Base-by-base conservation (phyloP, 23 tunicate species). In the Oikopleura vanhoeffeni region DNA sequence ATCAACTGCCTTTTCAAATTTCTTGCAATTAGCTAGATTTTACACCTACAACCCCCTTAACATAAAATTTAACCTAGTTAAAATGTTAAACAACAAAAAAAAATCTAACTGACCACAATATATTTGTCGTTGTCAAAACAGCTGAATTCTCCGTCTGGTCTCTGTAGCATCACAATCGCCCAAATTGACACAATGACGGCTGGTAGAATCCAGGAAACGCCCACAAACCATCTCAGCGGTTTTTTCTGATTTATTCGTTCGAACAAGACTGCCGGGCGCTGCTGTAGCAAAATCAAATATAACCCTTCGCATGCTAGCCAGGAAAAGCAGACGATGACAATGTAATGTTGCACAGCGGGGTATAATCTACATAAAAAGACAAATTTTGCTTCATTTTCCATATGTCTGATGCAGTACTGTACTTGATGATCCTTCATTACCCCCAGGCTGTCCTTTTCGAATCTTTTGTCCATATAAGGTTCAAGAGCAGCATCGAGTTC, bases 261-360 rank as follows among this genome's bases (percentile, higher is more conserved):
- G 84, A 87, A 87, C 28, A 67, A 39, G 39, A 86, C 85, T 0
- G 91, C 87, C 42, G 86, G 84, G 34, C 85, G 86, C 58, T 49
- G 8, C 60, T 49, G 60, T 8, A 89, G 79, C 28, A 89, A 84
- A 0, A 60, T 41, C 0, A 89, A 76, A 39, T 89, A 89, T 0
- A 89, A 27, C 33, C 93, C 93, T 41, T 89, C 93, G 40, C 87
- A 85, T 41, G 87, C 67, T 40, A 89, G 87, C 93, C 93, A 89
- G 84, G 75, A 87, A 67, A 84, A 89, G 67, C 57, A 84, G 28
- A 89, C 93, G 0, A 87, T 85, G 41, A 85, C 84, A 0, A 67
- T 57, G 76, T 89, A 89, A 40, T 87, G 76, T 0, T 39, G 83
- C 1, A 84, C 39, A 36, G 76, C 87, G 83, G 67, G 84, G 40